Conservation (phyloP, 2,797 vertebrate genomes). For the Schizopygopsis malacanthus region DNA sequence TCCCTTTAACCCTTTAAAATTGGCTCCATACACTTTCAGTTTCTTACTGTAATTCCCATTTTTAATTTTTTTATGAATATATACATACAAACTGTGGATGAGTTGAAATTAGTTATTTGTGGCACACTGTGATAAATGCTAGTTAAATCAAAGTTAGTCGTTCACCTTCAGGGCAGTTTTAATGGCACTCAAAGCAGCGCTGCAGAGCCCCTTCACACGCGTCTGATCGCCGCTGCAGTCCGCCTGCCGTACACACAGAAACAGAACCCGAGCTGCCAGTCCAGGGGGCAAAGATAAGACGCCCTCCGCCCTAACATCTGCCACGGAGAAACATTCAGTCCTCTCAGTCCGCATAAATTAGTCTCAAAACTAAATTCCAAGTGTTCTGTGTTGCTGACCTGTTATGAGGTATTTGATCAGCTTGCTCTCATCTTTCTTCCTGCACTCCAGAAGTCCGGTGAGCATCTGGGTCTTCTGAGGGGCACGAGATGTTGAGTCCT, state of each 20-base stretch:
- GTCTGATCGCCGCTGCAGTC: constrained; percentile 72
- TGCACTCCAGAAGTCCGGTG: constrained; percentile 78
- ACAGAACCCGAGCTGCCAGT: constrained; percentile 78
- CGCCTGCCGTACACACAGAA: constrained; percentile 79
- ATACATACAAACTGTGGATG: too few relatives aligned
- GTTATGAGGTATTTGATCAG: constrained; percentile 83
- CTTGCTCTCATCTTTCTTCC: constrained; percentile 77
- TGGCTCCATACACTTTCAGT: background rate
- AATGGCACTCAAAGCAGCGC: constrained; percentile 68
- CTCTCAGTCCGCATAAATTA: background rate
- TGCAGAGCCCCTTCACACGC: constrained; percentile 70
- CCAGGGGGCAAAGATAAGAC: constrained; percentile 72
- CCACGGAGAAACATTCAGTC: background rate
- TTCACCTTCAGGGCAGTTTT: constrained; percentile 83
- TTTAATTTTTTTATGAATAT: background rate
- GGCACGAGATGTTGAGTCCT: constrained; percentile 52
- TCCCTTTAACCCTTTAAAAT: background rate
- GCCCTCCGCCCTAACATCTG: constrained; percentile 76
- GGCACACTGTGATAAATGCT: background rate
- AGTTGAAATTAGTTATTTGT: background rate
- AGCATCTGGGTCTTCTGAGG: constrained; percentile 49
- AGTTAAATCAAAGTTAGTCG: background rate
- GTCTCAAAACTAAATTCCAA: background rate
- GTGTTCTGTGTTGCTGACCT: constrained; percentile 66
- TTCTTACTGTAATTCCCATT: background rate